Evolutionary conservation across 2,888 invertebrate genomes (phyloP).

Genomic region (Pantelozetes paolii): DNA sequence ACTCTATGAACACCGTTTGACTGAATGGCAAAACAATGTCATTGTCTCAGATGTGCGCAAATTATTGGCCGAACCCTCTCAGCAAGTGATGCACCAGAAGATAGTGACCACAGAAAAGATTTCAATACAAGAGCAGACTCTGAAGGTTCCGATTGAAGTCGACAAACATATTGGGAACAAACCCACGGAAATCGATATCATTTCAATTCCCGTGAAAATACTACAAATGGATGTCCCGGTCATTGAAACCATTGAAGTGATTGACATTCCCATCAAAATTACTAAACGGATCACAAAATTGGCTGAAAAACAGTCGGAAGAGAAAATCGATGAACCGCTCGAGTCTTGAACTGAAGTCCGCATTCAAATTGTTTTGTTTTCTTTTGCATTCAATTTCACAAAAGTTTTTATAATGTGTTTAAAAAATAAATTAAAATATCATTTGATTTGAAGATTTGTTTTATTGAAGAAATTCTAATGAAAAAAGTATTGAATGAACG

Average conservation of each 20-base stretch:
- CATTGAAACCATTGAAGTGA: slow-evolving; percentile 12
- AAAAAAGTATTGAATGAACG: no score
- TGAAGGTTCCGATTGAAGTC: background rate
- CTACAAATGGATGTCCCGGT: slow-evolving; percentile 10
- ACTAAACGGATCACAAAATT: background rate
- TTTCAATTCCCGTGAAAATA: background rate
- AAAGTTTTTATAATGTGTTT: no score
- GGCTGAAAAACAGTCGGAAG: no score
- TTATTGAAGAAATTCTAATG: no score
- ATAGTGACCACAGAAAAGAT: slow-evolving; percentile 12
- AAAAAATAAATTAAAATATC: no score
- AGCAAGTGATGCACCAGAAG: background rate
- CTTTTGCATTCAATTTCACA: no score
- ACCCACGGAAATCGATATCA: background rate
- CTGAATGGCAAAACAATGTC: slow-evolving; percentile 22
- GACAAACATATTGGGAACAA: slow-evolving; percentile 9
- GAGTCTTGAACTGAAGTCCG: no score
- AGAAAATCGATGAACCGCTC: no score
- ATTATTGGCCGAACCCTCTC: slow-evolving; percentile 10
- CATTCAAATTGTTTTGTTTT: no score
- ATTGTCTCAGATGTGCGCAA: slow-evolving; percentile 19
- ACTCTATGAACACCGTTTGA: slow-evolving; percentile 3
- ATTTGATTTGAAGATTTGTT: no score
- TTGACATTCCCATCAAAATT: background rate
- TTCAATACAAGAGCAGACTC: background rate